Conservation (phyloP, 2,888 invertebrate species). For the Cantharis rustica region DNA sequence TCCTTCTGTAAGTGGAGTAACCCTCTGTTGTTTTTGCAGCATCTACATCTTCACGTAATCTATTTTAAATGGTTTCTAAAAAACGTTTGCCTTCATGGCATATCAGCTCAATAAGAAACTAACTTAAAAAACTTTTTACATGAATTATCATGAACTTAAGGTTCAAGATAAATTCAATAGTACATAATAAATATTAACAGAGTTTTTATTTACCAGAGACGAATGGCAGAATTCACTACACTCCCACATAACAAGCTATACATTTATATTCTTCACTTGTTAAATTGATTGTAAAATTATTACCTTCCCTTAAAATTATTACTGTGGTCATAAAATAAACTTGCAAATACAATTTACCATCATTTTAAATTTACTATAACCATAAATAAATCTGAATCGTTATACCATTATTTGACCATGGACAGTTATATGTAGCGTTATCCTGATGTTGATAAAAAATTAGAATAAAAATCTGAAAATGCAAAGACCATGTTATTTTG, state of each 20-base stretch:
- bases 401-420: no score
- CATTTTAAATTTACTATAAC: no score
- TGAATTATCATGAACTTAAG: neutral
- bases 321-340: no score
- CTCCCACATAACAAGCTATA: neutral
- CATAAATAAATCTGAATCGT: no score
- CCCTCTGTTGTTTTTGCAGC: conserved; percentile 11
- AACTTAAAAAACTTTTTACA: neutral
- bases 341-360: no score
- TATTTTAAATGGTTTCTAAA: conserved; percentile 18
- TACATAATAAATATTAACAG: neutral
- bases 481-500: no score
- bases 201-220: neutral
- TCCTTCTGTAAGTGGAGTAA: conserved; percentile 7
- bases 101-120: neutral
- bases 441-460: no score
- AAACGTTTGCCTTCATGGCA: conserved; percentile 6
- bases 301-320: no score
- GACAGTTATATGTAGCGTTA: no score
- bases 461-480: no score
- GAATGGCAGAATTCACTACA: neutral
- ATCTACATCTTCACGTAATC: conserved; percentile 12
- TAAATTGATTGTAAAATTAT: no score
- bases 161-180: neutral
- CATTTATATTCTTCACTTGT: no score